phyloP scores from a whole-genome alignment of 2,797 vertebrate species.

The Tokudaia muenninki region DNA sequence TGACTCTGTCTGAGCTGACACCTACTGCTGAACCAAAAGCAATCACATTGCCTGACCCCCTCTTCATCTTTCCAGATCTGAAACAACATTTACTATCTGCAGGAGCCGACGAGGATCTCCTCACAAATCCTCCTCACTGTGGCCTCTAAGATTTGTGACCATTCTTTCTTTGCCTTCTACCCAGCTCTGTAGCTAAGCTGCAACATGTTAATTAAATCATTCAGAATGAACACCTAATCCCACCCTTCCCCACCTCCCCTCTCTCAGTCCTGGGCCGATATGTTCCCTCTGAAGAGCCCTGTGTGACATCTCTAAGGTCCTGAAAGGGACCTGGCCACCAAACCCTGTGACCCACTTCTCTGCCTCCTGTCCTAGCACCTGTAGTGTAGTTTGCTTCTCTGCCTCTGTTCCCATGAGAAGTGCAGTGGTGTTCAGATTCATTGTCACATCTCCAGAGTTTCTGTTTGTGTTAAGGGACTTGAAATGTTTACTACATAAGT shows the following conservation, averaged over 20 bases:
- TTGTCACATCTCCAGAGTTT: neutral
- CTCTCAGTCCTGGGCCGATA: neutral
- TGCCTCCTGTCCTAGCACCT: neutral
- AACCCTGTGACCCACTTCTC: neutral
- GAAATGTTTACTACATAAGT: neutral
- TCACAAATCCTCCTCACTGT: neutral
- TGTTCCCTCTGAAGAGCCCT: neutral
- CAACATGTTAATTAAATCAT: neutral
- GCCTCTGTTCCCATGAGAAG: neutral
- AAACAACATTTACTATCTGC: neutral
- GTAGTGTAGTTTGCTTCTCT: neutral
- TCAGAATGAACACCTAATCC: neutral
- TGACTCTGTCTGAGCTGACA: constrained; percentile 48
- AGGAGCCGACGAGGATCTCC: neutral
- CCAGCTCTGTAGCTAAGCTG: neutral
- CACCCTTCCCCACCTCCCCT: neutral
- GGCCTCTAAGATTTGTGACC: neutral
- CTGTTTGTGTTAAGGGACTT: neutral
- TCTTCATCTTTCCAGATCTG: neutral
- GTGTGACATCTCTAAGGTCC: neutral
- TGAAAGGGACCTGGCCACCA: neutral
- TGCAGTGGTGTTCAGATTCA: neutral
- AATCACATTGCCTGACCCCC: neutral
- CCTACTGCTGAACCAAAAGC: neutral
- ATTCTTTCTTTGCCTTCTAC: neutral